phyloP scores from a whole-genome alignment of 2,113 vertebrate species.

The Hypocryptadius cinnamomeus region DNA sequence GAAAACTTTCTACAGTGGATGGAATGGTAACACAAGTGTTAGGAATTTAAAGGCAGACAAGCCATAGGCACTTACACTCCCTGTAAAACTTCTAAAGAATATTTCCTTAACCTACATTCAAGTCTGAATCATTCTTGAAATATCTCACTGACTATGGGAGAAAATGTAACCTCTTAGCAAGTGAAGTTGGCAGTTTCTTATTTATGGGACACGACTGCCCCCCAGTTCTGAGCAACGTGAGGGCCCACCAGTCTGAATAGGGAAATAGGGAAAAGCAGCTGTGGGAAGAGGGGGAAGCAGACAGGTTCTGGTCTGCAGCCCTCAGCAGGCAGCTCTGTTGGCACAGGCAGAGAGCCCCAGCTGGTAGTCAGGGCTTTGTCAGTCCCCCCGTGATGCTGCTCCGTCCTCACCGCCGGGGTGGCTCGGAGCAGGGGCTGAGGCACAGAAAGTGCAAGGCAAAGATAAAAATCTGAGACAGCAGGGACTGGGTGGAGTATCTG shows the following conservation, averaged over 20 bases:
- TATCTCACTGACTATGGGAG: background rate
- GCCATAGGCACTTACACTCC: background rate
- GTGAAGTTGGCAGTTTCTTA: background rate
- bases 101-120: background rate
- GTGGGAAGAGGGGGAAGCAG: background rate
- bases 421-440: background rate
- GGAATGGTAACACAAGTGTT: background rate
- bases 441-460: background rate
- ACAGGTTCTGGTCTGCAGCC: accelerated
- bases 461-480: background rate
- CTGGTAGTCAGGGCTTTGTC: background rate
- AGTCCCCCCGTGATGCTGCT: accelerated
- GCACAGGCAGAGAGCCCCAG: background rate
- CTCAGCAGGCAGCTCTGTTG: background rate
- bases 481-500: background rate
- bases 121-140: background rate
- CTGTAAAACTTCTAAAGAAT: background rate
- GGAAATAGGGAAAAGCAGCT: background rate
- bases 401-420: accelerated
- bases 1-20: background rate
- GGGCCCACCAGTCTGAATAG: background rate
- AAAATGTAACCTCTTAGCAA: background rate
- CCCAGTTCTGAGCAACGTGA: background rate
- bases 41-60: background rate
- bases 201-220: background rate